These are phyloP conservation scores for Ditylenchus dipsaci DNA, from an alignment of 1,140 invertebrate species.

Conservation along the genomic window DNA sequence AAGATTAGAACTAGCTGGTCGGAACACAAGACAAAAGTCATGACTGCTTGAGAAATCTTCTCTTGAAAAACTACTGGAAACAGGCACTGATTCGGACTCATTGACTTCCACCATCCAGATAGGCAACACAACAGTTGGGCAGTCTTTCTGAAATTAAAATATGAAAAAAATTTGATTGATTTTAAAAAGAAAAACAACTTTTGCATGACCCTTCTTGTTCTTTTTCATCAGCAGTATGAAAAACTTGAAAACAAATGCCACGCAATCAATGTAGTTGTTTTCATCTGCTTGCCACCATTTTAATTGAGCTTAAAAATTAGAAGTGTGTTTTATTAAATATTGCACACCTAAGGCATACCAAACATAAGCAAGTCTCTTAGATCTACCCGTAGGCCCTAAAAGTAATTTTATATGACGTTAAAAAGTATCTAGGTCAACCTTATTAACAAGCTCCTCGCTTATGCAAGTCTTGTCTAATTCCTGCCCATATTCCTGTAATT, in stretches of 20 bases:
- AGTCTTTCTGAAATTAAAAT: constrained; percentile 21
- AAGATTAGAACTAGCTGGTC: background rate
- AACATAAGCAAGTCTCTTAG: background rate
- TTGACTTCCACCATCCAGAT: constrained; percentile 23
- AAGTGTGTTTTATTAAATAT: too few relatives aligned
- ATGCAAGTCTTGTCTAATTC: background rate
- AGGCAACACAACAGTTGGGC: constrained; percentile 14
- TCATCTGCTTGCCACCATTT: constrained; percentile 31
- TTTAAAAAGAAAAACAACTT: too few relatives aligned
- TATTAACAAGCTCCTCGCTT: background rate
- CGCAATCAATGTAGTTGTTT: constrained; percentile 27
- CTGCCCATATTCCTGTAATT: constrained; percentile 5
- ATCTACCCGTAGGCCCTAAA: background rate
- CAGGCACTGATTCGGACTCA: constrained; percentile 18
- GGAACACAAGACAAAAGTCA: background rate
- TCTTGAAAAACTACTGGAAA: background rate
- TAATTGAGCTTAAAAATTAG: constrained; percentile 37
- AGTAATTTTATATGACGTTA: too few relatives aligned
- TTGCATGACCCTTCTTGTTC: background rate
- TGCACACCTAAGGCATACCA: background rate
- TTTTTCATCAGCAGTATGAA: background rate
- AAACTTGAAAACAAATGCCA: constrained; percentile 38
- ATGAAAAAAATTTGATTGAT: too few relatives aligned
- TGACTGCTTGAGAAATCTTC: background rate
- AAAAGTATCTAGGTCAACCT: background rate